phyloP scores from a whole-genome alignment of 1,140 invertebrate species.

The Andrena cerasifolii region DNA sequence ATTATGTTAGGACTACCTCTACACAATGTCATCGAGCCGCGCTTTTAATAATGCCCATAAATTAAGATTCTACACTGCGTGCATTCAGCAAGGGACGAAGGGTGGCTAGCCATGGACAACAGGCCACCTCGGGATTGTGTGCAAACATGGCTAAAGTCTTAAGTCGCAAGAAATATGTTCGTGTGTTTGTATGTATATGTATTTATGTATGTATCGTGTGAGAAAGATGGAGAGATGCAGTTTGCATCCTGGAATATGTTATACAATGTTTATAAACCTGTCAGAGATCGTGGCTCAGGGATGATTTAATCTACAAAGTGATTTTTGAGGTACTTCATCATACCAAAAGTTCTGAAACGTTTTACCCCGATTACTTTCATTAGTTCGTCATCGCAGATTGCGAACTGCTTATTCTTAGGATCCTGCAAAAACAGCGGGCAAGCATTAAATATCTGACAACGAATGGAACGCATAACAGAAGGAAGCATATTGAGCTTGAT shows the following conservation, averaged over 20 bases:
- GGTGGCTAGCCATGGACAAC: slow-evolving; percentile 60
- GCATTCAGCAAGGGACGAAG: slow-evolving; percentile 32
- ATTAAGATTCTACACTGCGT: slow-evolving; percentile 38
- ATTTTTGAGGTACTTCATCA: slow-evolving; percentile 97
- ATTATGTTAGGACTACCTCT: neutral
- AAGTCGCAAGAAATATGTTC: slow-evolving; percentile 67
- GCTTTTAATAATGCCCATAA: slow-evolving; percentile 60
- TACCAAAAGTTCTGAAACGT: slow-evolving; percentile 95
- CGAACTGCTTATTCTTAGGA: slow-evolving; percentile 96
- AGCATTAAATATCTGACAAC: slow-evolving; percentile 2
- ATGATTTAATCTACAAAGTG: slow-evolving; percentile 90
- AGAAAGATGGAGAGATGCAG: slow-evolving; percentile 69
- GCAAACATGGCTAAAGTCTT: slow-evolving; percentile 68
- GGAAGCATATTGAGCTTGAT: neutral
- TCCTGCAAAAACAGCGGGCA: slow-evolving; percentile 84
- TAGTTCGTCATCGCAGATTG: slow-evolving; percentile 95
- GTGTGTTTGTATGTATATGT: slow-evolving; percentile 66
- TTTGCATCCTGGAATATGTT: slow-evolving; percentile 70
- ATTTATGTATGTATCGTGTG: slow-evolving; percentile 68
- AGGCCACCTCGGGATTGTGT: slow-evolving; percentile 62
- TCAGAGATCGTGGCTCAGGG: slow-evolving; percentile 66
- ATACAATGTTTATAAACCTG: slow-evolving; percentile 72
- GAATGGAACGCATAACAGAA: neutral
- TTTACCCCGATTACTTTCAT: slow-evolving; percentile 94
- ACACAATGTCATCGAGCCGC: slow-evolving; percentile 8